These are phyloP conservation scores for Bombus polaris DNA, from an alignment of 1,140 invertebrate species.

Conservation along the genomic window DNA sequence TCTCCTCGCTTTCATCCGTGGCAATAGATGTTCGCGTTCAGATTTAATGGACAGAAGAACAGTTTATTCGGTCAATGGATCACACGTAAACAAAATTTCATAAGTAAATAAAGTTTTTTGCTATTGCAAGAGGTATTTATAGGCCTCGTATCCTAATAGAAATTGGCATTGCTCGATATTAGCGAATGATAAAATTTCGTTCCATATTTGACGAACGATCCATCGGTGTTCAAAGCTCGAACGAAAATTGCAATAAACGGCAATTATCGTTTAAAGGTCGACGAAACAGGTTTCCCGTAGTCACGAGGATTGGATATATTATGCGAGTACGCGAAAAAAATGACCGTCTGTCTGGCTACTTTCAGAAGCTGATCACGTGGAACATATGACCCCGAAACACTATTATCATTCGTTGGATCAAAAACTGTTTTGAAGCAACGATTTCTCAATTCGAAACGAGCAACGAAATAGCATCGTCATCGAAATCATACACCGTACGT, in stretches of 20 bases:
- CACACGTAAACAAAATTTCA: too few relatives aligned
- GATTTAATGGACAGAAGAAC: too few relatives aligned
- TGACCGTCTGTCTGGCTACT: slow-evolving; percentile 6
- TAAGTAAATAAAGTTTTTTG: too few relatives aligned
- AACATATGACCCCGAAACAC: slow-evolving; percentile 41
- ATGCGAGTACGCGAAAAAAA: slow-evolving; percentile 26
- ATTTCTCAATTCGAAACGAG: neutral
- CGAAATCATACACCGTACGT: neutral
- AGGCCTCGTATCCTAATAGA: too few relatives aligned
- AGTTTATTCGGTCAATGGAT: too few relatives aligned
- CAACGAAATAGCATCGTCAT: neutral
- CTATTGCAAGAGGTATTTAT: too few relatives aligned
- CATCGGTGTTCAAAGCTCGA: neutral
- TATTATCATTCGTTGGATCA: slow-evolving; percentile 31
- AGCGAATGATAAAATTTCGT: neutral
- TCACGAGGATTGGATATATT: slow-evolving; percentile 28
- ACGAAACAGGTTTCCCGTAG: slow-evolving; percentile 64
- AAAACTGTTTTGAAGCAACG: neutral
- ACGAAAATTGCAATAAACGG: slow-evolving; percentile 34
- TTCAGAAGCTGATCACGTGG: slow-evolving; percentile 40
- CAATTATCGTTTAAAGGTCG: slow-evolving; percentile 53
- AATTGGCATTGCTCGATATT: neutral
- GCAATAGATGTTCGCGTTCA: too few relatives aligned
- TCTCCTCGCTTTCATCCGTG: too few relatives aligned
- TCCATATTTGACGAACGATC: neutral